Evolutionary conservation across 2,888 invertebrate species (phyloP).

Genomic region (Caenorhabditis japonica): DNA sequence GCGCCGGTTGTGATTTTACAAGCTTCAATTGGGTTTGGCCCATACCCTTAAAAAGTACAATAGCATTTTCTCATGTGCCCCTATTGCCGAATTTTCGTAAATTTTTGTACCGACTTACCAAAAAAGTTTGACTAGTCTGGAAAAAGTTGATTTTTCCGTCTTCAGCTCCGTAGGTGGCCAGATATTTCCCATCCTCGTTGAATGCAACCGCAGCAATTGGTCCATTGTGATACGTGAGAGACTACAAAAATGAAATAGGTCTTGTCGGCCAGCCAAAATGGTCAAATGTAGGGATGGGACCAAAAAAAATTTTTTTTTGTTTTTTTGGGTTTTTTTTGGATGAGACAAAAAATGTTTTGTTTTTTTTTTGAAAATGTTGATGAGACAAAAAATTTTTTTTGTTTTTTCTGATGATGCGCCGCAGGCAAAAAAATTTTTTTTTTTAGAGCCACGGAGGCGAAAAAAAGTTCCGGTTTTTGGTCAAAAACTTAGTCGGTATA

Average conservation of each 20-base stretch:
- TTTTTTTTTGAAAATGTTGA: too few species aligned
- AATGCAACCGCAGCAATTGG: constrained; percentile 93
- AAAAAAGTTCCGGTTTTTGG: too few species aligned
- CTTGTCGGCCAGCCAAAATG: too few species aligned
- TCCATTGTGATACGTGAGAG: constrained; percentile 85
- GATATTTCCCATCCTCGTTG: constrained; percentile 95
- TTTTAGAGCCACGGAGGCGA: too few species aligned
- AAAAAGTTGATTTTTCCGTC: constrained; percentile 97
- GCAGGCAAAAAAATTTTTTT: too few species aligned
- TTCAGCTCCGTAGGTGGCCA: constrained; percentile 91
- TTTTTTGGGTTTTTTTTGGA: too few species aligned
- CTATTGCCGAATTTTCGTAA: background rate
- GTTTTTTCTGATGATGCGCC: too few species aligned
- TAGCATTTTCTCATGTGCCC: background rate
- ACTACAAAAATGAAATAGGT: constrained; percentile 46
- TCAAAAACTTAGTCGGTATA: too few species aligned
- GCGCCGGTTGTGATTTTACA: constrained; percentile 86
- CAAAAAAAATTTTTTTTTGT: too few species aligned
- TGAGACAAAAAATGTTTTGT: too few species aligned
- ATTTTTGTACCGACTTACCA: constrained; percentile 54
- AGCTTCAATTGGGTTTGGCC: constrained; percentile 97
- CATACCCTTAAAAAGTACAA: constrained; percentile 86
- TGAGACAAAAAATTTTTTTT: too few species aligned
- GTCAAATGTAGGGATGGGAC: too few species aligned
- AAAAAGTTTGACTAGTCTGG: constrained; percentile 86